Conservation (phyloP, 2,797 vertebrate species). For the Labroides dimidiatus region DNA sequence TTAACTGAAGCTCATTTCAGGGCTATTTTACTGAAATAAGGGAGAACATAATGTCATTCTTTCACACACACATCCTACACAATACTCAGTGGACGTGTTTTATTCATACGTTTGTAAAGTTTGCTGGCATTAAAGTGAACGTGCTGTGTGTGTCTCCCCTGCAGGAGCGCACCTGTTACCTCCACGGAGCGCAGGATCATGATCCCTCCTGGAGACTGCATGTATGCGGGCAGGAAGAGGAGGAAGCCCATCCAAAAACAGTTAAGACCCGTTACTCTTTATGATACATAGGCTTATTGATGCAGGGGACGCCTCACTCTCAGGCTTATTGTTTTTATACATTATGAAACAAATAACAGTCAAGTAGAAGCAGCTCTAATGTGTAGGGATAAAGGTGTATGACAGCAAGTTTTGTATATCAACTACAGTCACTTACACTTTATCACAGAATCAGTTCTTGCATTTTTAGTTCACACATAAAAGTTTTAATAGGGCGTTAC, state of each 20-base stretch:
- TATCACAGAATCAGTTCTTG: background rate
- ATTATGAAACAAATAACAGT: too few species aligned
- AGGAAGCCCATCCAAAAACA: slow-evolving; percentile 97
- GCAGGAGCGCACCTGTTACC: slow-evolving; percentile 82
- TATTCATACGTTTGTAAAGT: background rate
- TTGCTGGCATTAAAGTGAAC: slow-evolving; percentile 36
- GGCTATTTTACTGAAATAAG: background rate
- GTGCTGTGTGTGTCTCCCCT: slow-evolving; percentile 42
- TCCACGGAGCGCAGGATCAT: slow-evolving; percentile 85
- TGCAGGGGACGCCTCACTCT: background rate
- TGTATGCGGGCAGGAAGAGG: slow-evolving; percentile 95
- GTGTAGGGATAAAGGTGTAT: background rate
- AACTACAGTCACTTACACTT: background rate
- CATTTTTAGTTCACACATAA: background rate
- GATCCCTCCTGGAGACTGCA: slow-evolving; percentile 97
- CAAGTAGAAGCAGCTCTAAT: background rate
- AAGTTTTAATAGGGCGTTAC: background rate
- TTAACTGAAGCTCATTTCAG: background rate
- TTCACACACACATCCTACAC: background rate
- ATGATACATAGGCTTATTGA: background rate
- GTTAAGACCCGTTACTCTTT: slow-evolving; percentile 82
- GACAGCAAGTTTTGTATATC: background rate
- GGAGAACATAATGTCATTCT: background rate
- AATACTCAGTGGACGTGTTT: background rate
- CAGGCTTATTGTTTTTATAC: background rate